Conservation (phyloP, 2,797 vertebrate genomes). For the Australoheros facetus region DNA sequence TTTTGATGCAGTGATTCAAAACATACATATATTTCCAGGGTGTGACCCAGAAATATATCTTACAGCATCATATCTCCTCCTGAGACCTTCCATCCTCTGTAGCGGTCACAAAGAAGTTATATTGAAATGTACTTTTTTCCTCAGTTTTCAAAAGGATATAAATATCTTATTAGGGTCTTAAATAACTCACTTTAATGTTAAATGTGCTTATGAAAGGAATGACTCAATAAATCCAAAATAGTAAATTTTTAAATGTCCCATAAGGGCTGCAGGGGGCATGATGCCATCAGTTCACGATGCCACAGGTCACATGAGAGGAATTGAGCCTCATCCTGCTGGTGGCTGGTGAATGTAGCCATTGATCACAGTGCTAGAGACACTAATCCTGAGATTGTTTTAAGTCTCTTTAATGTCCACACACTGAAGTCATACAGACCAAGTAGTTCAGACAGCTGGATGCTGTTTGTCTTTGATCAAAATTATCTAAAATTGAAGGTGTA, state of each 20-base stretch:
- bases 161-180: not conserved
- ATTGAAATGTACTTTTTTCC: no score
- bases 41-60: no score
- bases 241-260: not conserved
- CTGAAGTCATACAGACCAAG: not conserved
- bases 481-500: not conserved
- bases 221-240: not conserved
- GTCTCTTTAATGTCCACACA: not conserved
- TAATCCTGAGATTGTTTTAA: slow-evolving; percentile 31
- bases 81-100: no score
- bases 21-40: no score
- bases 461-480: not conserved
- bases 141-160: no score
- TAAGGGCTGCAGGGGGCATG: slow-evolving; percentile 47
- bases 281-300: no score
- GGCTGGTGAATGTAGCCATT: slow-evolving; percentile 1
- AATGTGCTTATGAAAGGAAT: not conserved
- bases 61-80: no score
- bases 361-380: slow-evolving; percentile 17
- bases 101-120: no score
- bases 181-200: not conserved
- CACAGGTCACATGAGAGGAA: slow-evolving; percentile 38
- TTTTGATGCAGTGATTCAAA: not conserved
- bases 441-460: rapidly evolving
- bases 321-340: not conserved